Conservation (phyloP, 2,888 invertebrate genomes). For the Netelia inedita region DNA sequence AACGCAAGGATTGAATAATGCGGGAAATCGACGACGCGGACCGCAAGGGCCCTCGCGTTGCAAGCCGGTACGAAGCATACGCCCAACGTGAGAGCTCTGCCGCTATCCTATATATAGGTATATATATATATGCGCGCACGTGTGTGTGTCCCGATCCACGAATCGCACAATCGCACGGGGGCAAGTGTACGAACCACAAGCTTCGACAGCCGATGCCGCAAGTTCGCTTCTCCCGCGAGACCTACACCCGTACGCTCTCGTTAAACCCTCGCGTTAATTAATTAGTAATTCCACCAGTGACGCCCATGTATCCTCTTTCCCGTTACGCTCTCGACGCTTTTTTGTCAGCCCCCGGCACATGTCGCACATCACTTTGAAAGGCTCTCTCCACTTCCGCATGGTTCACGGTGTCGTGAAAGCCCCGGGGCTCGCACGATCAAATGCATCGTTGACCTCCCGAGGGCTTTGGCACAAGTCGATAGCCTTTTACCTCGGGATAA, state of each 20-base stretch:
- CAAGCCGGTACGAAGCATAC: slow-evolving; percentile 35
- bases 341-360: neutral
- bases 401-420: neutral
- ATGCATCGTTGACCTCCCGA: neutral
- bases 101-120: neutral
- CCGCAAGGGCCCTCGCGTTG: slow-evolving; percentile 42
- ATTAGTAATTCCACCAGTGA: slow-evolving; percentile 51
- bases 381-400: slow-evolving; percentile 7
- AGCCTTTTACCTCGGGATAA: neutral
- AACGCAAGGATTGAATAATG: slow-evolving; percentile 64
- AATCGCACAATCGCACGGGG: slow-evolving; percentile 9
- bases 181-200: slow-evolving; percentile 40
- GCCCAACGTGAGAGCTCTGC: slow-evolving; percentile 29
- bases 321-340: neutral
- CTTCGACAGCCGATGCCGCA: slow-evolving; percentile 53
- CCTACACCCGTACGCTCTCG: slow-evolving; percentile 13
- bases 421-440: slow-evolving; percentile 14
- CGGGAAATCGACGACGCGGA: slow-evolving; percentile 54
- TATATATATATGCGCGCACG: neutral
- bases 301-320: slow-evolving; percentile 19
- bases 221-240: slow-evolving; percentile 19
- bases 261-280: slow-evolving; percentile 62
- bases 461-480: neutral
- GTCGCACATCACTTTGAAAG: slow-evolving; percentile 37
- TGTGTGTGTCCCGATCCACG: neutral